Percentiles rank a stretch among this genome's conserved stretches.
These are phyloP conservation scores for Pygmarrhopalites habei DNA, from an alignment of 1,140 invertebrate genomes.

Conservation along the genomic window DNA sequence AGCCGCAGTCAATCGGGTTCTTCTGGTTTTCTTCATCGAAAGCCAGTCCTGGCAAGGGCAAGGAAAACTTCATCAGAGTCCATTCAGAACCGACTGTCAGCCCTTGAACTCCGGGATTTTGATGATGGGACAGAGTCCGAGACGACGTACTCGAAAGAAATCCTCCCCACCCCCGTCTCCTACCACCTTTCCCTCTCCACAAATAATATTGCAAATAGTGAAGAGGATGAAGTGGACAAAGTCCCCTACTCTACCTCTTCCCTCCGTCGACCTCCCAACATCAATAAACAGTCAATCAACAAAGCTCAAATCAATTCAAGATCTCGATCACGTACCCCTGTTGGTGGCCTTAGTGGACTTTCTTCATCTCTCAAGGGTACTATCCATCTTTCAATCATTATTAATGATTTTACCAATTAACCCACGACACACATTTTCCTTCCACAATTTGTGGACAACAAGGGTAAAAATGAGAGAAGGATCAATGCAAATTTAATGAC, in stretches of 20 bases:
- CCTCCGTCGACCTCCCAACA: neutral
- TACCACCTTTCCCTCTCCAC: conserved; percentile 12
- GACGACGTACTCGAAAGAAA: neutral
- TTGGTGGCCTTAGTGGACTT: neutral
- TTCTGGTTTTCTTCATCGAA: conserved; percentile 14
- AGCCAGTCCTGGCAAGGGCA: conserved; percentile 2
- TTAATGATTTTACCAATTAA: neutral
- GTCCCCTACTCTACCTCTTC: conserved; percentile 5
- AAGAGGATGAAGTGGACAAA: conserved; percentile 2
- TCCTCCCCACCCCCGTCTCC: neutral
- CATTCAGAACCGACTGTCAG: neutral
- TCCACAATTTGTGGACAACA: neutral
- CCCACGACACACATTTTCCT: neutral
- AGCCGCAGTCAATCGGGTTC: conserved; percentile 16
- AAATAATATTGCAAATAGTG: conserved; percentile 1
- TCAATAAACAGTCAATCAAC: neutral
- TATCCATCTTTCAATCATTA: too few species aligned
- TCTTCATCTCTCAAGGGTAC: conserved; percentile 4
- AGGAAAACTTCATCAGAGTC: conserved; percentile 11
- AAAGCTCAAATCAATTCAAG: neutral
- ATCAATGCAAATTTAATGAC: too few species aligned
- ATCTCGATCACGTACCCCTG: conserved; percentile 1
- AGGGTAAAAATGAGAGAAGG: neutral
- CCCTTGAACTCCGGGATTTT: conserved; percentile 6
- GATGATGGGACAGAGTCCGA: conserved; percentile 14